Evolutionary conservation across 2,888 invertebrate species (phyloP).

Genomic region (Harpalus rufipes): DNA sequence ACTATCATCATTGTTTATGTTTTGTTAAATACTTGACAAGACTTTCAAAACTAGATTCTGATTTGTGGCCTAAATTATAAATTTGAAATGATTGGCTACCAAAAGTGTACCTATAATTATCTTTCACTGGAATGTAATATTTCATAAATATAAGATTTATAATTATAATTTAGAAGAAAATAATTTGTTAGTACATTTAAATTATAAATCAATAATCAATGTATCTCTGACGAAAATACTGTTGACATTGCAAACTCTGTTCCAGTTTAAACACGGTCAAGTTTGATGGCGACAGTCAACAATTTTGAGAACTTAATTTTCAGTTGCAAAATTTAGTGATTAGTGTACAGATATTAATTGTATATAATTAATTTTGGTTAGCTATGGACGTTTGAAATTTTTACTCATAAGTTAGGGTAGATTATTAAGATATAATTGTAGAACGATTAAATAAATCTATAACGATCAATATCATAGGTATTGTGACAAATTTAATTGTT

Average conservation of each 20-base stretch:
- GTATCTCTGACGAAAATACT: not conserved
- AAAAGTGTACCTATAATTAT: too few relatives aligned
- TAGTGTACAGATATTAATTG: not conserved
- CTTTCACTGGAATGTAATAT: too few relatives aligned
- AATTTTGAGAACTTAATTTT: constrained; percentile 5
- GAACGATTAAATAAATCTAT: not conserved
- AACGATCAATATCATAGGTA: not conserved
- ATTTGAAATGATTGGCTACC: too few relatives aligned
- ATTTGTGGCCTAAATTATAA: too few relatives aligned
- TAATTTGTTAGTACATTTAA: not conserved
- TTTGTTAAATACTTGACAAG: too few relatives aligned
- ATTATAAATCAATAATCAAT: not conserved
- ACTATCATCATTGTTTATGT: too few relatives aligned
- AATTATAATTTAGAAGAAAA: too few relatives aligned
- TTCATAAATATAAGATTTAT: too few relatives aligned
- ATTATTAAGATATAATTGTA: not conserved
- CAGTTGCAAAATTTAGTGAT: constrained; percentile 1
- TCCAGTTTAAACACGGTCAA: constrained; percentile 16
- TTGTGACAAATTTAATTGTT: not conserved
- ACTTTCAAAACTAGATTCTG: too few relatives aligned
- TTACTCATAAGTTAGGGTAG: not conserved
- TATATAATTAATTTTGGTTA: not conserved
- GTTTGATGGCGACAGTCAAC: not conserved
- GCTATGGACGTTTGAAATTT: not conserved
- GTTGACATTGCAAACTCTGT: not conserved